phyloP scores from a whole-genome alignment of 2,888 invertebrate species.

The Creontiades dilutus region DNA sequence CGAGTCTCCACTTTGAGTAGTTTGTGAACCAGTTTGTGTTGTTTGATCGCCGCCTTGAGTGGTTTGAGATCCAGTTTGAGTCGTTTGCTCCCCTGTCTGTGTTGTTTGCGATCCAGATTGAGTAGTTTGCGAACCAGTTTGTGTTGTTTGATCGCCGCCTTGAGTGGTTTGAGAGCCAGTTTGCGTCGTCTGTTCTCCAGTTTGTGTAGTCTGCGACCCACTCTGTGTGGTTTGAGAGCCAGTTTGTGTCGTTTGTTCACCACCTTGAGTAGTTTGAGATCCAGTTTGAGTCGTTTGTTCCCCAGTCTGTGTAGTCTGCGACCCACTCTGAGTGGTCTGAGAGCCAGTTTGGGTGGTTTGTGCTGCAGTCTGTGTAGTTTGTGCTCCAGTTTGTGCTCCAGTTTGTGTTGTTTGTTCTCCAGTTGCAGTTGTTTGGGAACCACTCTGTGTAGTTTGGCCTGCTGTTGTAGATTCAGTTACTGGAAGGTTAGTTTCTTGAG shows the following conservation, averaged over 20 bases:
- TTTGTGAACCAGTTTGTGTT: conserved; percentile 64
- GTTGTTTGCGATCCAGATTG: conserved; percentile 55
- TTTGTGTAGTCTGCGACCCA: conserved; percentile 67
- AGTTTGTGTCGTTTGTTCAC: conserved; percentile 51
- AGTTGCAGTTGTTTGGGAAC: conserved; percentile 69
- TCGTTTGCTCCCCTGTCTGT: conserved; percentile 70
- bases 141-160: conserved; percentile 50
- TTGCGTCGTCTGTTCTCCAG: conserved; percentile 34
- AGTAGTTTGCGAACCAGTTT: conserved; percentile 69
- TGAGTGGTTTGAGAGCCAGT: background rate
- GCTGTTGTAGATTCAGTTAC: conserved; percentile 67
- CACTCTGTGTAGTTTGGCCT: conserved; percentile 64
- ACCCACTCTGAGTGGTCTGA: conserved; percentile 61
- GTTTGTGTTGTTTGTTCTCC: conserved; percentile 67
- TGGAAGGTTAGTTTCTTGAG: conserved; percentile 68
- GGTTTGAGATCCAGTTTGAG: conserved; percentile 68
- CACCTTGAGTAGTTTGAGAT: conserved; percentile 56
- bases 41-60: conserved; percentile 24
- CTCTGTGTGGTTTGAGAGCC: conserved; percentile 60
- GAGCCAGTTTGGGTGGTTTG: conserved; percentile 61
- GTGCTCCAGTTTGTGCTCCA: conserved; percentile 41
- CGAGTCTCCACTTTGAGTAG: conserved; percentile 39
- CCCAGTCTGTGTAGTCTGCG: conserved; percentile 67
- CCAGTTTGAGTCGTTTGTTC: conserved; percentile 69
- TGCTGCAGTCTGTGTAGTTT: conserved; percentile 48